Conservation (phyloP, 2,888 invertebrate genomes). For the Leptopilina drosophilae region DNA sequence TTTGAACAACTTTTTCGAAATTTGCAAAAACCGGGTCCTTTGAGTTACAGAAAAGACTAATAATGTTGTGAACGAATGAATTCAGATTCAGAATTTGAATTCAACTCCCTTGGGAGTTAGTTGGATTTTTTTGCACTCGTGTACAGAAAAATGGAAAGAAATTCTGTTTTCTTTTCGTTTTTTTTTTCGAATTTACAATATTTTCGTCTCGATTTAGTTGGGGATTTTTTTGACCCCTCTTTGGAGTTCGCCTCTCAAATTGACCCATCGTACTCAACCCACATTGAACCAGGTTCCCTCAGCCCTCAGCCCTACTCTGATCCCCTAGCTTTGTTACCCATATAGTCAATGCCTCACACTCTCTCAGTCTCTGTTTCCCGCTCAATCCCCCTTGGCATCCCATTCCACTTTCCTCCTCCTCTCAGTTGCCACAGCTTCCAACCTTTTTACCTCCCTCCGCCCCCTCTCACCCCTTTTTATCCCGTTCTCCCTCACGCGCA, state of each 20-base stretch:
- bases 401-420: constrained; percentile 58
- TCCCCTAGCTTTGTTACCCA: constrained; percentile 37
- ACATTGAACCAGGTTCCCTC: constrained; percentile 46
- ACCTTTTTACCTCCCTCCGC: constrained; percentile 70
- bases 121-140: too few species aligned
- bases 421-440: constrained; percentile 69
- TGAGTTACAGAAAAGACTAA: too few species aligned
- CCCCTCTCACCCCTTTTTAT: constrained; percentile 56
- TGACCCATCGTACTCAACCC: constrained; percentile 67
- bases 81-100: too few species aligned
- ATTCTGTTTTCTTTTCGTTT: not conserved
- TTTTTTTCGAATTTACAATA: not conserved
- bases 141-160: too few species aligned
- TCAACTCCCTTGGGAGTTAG: too few species aligned
- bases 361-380: constrained; percentile 45
- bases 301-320: constrained; percentile 33
- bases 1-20: too few species aligned
- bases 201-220: constrained; percentile 1
- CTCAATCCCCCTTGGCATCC: constrained; percentile 61
- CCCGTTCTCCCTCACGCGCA: constrained; percentile 54
- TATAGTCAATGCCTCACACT: constrained; percentile 38
- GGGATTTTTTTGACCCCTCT: constrained; percentile 43
- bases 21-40: too few species aligned
- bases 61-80: too few species aligned
- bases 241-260: constrained; percentile 60